phyloP scores from a whole-genome alignment of 2,888 invertebrate species.

The Leucoptera coffeella region DNA sequence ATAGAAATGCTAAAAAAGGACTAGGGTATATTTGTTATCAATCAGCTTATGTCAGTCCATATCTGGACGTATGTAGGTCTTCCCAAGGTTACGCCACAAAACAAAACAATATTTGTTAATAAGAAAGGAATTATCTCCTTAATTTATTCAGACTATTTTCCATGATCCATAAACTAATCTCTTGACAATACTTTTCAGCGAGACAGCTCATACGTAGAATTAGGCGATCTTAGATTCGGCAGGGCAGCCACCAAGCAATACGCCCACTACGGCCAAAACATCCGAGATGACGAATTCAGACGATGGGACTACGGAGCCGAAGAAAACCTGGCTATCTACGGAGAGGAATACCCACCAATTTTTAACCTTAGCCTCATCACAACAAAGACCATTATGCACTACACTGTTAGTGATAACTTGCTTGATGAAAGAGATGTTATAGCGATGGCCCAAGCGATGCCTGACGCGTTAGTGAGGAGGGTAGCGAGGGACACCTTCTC shows the following conservation, averaged over 20 bases:
- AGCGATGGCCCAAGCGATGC: conserved; percentile 9
- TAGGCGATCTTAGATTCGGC: no score
- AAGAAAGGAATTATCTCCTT: no score
- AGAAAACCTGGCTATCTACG: conserved; percentile 9
- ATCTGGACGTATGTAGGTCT: no score
- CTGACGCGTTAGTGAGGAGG: conserved; percentile 7
- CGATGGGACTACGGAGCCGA: conserved; percentile 10
- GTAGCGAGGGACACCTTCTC: conserved; percentile 9
- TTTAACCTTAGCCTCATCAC: conserved; percentile 10
- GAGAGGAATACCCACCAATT: conserved; percentile 5
- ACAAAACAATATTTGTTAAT: no score
- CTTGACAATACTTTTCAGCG: no score
- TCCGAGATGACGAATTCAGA: conserved; percentile 9
- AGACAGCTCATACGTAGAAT: no score
- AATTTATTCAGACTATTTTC: no score
- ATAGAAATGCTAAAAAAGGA: no score
- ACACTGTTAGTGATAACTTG: conserved; percentile 9
- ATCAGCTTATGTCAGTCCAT: no score
- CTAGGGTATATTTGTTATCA: no score
- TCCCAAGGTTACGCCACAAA: no score
- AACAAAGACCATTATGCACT: conserved; percentile 9
- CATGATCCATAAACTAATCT: no score
- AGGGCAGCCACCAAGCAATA: conserved; percentile 11
- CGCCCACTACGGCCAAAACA: conserved; percentile 12
- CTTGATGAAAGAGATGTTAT: conserved; percentile 10